These are phyloP conservation scores for Xenops minutus DNA, from an alignment of 2,797 vertebrate genomes.

Conservation along the genomic window DNA sequence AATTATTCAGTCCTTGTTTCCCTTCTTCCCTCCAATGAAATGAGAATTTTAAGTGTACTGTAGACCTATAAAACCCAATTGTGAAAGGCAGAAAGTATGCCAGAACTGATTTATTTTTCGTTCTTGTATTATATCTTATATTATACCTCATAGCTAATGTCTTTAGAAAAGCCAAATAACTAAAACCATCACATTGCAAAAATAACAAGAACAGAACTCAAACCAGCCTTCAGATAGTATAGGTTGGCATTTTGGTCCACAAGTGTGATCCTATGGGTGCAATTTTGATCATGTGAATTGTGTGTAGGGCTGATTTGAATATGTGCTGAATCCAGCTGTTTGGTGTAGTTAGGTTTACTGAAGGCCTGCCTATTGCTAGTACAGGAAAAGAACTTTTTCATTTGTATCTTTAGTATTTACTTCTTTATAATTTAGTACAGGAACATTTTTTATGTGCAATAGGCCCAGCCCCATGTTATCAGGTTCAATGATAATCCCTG, in stretches of 20 bases:
- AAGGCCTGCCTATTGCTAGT: neutral
- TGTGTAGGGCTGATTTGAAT: neutral
- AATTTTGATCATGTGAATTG: neutral
- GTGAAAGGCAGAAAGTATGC: neutral
- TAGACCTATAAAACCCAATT: neutral
- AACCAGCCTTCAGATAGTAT: neutral
- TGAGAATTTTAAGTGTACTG: neutral
- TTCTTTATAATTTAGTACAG: neutral
- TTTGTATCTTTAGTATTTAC: neutral
- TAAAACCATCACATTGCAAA: neutral
- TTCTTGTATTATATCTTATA: neutral
- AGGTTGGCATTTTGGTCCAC: neutral
- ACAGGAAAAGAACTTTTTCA: neutral
- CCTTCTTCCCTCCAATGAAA: neutral
- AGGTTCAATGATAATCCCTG: neutral
- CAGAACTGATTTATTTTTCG: constrained; percentile 15
- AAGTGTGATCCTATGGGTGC: neutral
- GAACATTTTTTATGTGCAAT: neutral
- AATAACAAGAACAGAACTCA: constrained; percentile 1
- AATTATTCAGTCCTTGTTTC: neutral
- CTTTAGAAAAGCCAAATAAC: neutral
- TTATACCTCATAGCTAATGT: neutral
- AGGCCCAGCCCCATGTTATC: neutral
- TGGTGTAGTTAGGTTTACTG: neutral
- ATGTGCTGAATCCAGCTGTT: neutral